A percentile compares a stretch with the other conserved stretches of the same genome.
Evolutionary conservation across 2,113 vertebrate species (phyloP).

Genomic region (Myotis brandtii): DNA sequence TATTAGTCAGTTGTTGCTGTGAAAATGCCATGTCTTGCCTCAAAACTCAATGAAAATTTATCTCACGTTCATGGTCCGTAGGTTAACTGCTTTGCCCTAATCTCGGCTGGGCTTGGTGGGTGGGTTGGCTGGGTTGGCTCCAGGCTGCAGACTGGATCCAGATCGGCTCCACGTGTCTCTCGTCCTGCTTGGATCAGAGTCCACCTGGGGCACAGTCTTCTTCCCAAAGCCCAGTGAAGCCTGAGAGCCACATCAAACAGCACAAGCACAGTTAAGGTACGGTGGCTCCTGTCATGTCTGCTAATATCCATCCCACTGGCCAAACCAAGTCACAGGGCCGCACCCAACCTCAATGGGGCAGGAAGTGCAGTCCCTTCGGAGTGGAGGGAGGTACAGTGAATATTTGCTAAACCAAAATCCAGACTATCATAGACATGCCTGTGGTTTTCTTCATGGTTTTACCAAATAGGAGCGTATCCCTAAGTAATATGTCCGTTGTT

Average conservation of each 20-base stretch:
- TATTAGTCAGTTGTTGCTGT: not conserved
- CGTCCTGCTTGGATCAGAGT: not conserved
- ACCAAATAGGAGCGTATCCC: not conserved
- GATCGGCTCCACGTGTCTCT: not conserved
- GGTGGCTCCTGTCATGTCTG: not conserved
- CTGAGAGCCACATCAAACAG: not conserved
- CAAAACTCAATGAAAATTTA: not conserved
- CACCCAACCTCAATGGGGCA: not conserved
- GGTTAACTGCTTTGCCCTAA: not conserved
- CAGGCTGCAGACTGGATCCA: not conserved
- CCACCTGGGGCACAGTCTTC: not conserved
- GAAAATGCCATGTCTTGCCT: not conserved
- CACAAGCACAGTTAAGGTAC: not conserved
- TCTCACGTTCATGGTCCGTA: not conserved
- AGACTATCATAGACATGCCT: not conserved
- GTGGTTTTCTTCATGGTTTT: constrained; percentile 27
- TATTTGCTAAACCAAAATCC: not conserved
- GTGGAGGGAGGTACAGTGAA: not conserved
- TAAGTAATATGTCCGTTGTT: not conserved
- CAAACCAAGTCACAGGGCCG: not conserved
- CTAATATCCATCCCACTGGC: not conserved
- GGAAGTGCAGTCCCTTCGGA: not conserved
- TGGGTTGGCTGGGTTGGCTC: not conserved
- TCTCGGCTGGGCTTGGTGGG: not conserved
- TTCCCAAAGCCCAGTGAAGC: not conserved